These are phyloP conservation scores for Pycnonotus jocosus DNA, from an alignment of 2,113 vertebrate genomes.

Conservation along the genomic window DNA sequence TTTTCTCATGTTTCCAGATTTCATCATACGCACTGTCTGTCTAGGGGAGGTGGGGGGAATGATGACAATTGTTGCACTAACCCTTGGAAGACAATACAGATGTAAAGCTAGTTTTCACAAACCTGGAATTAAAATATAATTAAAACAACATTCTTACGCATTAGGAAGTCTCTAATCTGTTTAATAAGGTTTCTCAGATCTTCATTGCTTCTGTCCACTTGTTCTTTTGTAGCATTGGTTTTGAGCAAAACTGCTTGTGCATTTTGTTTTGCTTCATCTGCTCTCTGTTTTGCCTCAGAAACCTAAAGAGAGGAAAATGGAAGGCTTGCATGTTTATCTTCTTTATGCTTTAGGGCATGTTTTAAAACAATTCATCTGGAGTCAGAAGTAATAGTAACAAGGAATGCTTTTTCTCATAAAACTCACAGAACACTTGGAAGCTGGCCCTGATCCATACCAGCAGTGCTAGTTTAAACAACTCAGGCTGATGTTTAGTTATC, in stretches of 20 bases:
- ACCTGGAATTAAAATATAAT: background rate
- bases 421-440: background rate
- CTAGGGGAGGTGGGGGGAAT: background rate
- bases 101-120: background rate
- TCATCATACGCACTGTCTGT: background rate
- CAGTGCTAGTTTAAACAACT: conserved; percentile 39
- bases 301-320: conserved; percentile 72
- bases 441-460: background rate
- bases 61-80: background rate
- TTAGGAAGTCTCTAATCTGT: conserved; percentile 92
- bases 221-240: conserved; percentile 87
- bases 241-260: conserved; percentile 86
- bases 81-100: background rate
- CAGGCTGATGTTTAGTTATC: background rate
- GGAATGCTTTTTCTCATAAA: conserved; percentile 20
- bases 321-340: background rate
- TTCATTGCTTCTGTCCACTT: conserved; percentile 87
- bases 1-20: background rate
- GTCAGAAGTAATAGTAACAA: background rate
- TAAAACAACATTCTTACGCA: conserved; percentile 74
- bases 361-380: background rate
- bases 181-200: conserved; percentile 89
- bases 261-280: conserved; percentile 87
- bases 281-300: conserved; percentile 86
- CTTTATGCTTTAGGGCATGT: background rate